Percentiles rank a stretch among this genome's conserved stretches.
These are phyloP conservation scores for Zapornia atra DNA, from an alignment of 2,113 vertebrate genomes.

Conservation along the genomic window DNA sequence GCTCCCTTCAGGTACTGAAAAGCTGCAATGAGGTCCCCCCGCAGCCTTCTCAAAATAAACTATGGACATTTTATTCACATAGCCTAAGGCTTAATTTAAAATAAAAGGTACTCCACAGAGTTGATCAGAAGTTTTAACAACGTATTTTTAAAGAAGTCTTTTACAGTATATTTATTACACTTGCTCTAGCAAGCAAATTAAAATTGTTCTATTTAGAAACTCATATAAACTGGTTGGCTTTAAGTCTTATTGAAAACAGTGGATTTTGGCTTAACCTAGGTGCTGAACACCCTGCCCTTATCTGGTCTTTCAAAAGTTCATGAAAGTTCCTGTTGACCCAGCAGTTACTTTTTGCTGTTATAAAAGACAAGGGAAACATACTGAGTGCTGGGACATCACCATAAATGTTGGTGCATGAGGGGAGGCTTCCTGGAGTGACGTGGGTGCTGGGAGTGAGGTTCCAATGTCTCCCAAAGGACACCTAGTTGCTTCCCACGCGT, in stretches of 20 bases:
- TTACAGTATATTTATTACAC: background rate
- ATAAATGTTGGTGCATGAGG: background rate
- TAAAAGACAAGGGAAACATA: background rate
- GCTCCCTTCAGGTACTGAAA: too few relatives aligned
- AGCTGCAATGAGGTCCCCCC: too few relatives aligned
- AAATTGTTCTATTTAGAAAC: background rate
- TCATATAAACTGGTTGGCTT: background rate
- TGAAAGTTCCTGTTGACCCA: background rate
- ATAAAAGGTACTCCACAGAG: background rate
- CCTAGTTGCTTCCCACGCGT: fast-evolving
- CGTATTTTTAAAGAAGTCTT: background rate
- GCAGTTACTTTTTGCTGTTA: background rate
- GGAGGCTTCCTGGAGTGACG: background rate
- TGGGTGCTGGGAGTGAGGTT: fast-evolving
- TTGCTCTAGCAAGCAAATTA: background rate
- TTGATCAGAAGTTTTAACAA: background rate
- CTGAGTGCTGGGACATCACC: background rate
- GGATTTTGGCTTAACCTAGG: background rate
- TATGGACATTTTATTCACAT: background rate
- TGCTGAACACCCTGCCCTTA: background rate
- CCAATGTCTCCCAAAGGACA: background rate
- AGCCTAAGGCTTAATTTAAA: background rate
- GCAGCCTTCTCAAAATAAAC: background rate
- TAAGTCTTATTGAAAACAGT: background rate
- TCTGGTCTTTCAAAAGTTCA: background rate